A percentile compares a stretch with the other conserved stretches of the same genome.
phyloP scores from a whole-genome alignment of 2,113 vertebrate genomes.

The Hippolais icterina region DNA sequence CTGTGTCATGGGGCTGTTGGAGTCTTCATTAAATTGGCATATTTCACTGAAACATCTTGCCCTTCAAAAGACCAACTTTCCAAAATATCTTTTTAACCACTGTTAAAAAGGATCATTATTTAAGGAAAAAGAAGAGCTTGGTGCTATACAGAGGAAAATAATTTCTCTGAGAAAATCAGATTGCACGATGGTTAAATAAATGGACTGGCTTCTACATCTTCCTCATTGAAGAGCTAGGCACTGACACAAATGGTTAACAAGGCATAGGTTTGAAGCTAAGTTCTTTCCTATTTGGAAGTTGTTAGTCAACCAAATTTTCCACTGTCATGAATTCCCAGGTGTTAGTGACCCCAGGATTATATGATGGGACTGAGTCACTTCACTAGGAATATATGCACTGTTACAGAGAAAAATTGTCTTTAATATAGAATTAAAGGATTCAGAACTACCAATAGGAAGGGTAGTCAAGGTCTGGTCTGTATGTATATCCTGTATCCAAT shows the following conservation, averaged over 20 bases:
- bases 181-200: fast-evolving
- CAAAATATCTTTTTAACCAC: not conserved
- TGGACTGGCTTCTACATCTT: not conserved
- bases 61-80: not conserved
- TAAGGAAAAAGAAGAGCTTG: not conserved
- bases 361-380: not conserved
- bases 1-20: not conserved
- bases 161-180: not conserved
- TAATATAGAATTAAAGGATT: not conserved
- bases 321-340: not conserved
- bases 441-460: not conserved
- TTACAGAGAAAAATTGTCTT: not conserved
- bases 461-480: not conserved
- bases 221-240: not conserved
- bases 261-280: not conserved
- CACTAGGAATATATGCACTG: not conserved
- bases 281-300: not conserved
- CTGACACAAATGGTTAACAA: not conserved
- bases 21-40: not conserved
- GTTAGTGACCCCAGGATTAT: not conserved
- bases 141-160: not conserved
- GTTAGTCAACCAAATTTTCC: not conserved
- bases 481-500: not conserved
- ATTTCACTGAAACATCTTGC: not conserved
- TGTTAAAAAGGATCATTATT: not conserved